Evolutionary conservation across 2,888 invertebrate genomes (phyloP).

Genomic region (Amblyjoppa fuscipennis): DNA sequence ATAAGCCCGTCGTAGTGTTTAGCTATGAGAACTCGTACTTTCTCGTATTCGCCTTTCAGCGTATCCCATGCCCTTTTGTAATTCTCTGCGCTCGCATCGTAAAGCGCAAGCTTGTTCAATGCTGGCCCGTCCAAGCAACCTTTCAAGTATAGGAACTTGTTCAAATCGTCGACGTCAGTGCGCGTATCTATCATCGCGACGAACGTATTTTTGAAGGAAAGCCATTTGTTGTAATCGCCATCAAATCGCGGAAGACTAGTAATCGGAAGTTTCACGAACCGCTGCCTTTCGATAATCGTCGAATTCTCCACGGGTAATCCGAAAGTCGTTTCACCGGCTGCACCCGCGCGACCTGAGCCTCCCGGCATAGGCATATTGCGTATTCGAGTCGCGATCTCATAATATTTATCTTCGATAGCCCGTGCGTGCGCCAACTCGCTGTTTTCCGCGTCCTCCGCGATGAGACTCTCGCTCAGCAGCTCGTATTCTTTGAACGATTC

Average conservation of each 20-base stretch:
- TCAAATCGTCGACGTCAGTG: conserved; percentile 46
- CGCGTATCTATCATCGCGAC: conserved; percentile 51
- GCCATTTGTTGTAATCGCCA: conserved; percentile 61
- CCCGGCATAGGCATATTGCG: neutral
- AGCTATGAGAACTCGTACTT: conserved; percentile 56
- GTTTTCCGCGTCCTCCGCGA: too few relatives aligned
- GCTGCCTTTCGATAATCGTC: conserved; percentile 34
- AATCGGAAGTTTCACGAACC: conserved; percentile 29
- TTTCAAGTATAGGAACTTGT: conserved; percentile 53
- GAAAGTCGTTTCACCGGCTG: neutral
- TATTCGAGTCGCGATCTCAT: conserved; percentile 8
- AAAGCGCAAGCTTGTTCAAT: conserved; percentile 30
- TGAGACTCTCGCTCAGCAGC: too few relatives aligned
- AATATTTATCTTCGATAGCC: too few relatives aligned
- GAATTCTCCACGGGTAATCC: conserved; percentile 8
- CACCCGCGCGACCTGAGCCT: conserved; percentile 15
- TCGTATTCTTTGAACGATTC: too few relatives aligned
- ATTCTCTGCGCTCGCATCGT: conserved; percentile 47
- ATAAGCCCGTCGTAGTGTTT: conserved; percentile 52
- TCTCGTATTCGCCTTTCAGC: conserved; percentile 47
- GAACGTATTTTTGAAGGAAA: conserved; percentile 54
- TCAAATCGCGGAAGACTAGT: conserved; percentile 61
- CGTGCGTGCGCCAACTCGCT: too few relatives aligned
- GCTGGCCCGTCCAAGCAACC: conserved; percentile 42
- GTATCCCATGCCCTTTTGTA: conserved; percentile 50